Evolutionary conservation across 2,888 invertebrate species (phyloP).

Genomic region (Dynastes tityus): DNA sequence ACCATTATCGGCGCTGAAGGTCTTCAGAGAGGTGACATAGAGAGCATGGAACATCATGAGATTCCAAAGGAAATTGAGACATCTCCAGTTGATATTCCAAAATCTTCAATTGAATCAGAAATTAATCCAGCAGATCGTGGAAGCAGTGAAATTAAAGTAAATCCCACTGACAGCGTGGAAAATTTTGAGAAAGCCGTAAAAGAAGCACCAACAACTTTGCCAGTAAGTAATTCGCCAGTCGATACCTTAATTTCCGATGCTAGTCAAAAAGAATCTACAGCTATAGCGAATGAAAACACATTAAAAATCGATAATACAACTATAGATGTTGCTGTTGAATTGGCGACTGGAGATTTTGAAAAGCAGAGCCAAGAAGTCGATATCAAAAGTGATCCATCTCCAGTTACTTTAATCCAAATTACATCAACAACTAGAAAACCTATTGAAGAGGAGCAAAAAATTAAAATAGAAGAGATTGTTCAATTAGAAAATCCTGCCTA

Average conservation of each 20-base stretch:
- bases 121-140: no score
- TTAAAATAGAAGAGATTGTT: slow-evolving; percentile 47
- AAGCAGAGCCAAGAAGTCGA: slow-evolving; percentile 46
- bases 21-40: slow-evolving; percentile 67
- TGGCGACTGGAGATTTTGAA: slow-evolving; percentile 43
- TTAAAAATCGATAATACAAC: slow-evolving; percentile 45
- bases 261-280: slow-evolving; percentile 18
- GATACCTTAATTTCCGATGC: not conserved
- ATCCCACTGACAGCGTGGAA: not conserved
- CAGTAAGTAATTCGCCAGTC: not conserved
- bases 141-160: not conserved
- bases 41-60: slow-evolving; percentile 60
- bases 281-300: slow-evolving; percentile 14
- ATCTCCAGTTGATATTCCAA: slow-evolving; percentile 5
- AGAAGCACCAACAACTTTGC: slow-evolving; percentile 5
- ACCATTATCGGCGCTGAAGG: slow-evolving; percentile 71
- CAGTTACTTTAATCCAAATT: slow-evolving; percentile 1
- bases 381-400: slow-evolving; percentile 34
- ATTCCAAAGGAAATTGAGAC: slow-evolving; percentile 27
- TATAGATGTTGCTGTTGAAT: slow-evolving; percentile 51
- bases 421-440: slow-evolving; percentile 46
- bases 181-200: not conserved
- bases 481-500: slow-evolving; percentile 71
- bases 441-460: slow-evolving; percentile 40
- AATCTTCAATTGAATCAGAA: not conserved